Evolutionary conservation across 2,113 vertebrate species (phyloP), one percentile per base, ranked within the genome.

Genomic region (Suricata suricatta): DNA sequence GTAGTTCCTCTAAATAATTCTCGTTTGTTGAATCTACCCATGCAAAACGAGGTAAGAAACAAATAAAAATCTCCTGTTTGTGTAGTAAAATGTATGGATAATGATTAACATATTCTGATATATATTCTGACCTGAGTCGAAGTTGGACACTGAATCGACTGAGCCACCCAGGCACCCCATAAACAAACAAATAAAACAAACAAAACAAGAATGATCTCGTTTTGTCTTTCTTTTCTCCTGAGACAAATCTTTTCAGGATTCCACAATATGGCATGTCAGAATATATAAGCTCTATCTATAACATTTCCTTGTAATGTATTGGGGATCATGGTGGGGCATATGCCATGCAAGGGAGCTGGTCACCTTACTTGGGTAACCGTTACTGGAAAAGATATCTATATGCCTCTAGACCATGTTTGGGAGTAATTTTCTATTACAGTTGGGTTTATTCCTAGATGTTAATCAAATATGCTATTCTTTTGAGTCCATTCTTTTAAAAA

Each of bases 361-460:
- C 13, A 23, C 11, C 17, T 31, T 57, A 13, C 0, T 5, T 44
- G 19, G 38, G 8, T 52, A 57, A 2, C 35, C 8, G 27, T 1
- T 47, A 9, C 27, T 2, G 44, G 47, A 33, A 69, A 44, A 71
- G 35, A 1, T 41, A n/a, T 19, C 52, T 12, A 23, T n/a, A 3
- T 16, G 31, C 38, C 64, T 83, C 41, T 38, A 54, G 76, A 47
- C 47, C 38, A 35, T 38, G 21, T 66, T 54, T 38, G 25, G 1
- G 71, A 85, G 44, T 47, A 25, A 10, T 71, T 79, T 35, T 77
- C 64, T 87, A 29, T 92, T 76, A n/a, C 23, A 69, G 69, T 44
- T 88, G 23, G 29, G 25, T 79, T 92, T 33, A 86, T 88, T 80
- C 9, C 38, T 81, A 57, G 15, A n/a, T 92, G 95, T 93, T 88